Evolutionary conservation across 2,888 invertebrate genomes (phyloP), one percentile per base, ranked within the genome.

Genomic region (Tupiocoris notatus): DNA sequence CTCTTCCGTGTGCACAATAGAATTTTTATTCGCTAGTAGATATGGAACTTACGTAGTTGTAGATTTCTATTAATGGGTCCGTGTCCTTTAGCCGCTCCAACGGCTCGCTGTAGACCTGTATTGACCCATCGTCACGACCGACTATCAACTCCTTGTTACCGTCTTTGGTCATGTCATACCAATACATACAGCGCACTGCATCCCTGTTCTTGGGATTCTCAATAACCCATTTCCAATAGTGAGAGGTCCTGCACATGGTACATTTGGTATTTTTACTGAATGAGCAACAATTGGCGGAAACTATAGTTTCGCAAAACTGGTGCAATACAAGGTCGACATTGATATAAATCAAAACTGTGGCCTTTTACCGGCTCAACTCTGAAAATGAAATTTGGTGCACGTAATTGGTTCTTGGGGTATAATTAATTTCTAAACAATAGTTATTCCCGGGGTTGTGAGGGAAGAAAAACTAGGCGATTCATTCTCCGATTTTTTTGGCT

Each of bases 51-150:
- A 83, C 83, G 80, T 83, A 82, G 65, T 81, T 81, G 77, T 81
- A 83, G 74, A 81, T 80, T 73, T 82, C 80, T 22, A 81, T 78
- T 6, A 81, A 81, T n/a, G 81, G 80, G 39, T 80, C 79, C n/a
- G 80, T 77, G 54, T 81, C 81, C 24, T 85, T 85, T 77, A 84
- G 82, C 0, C 86, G 86, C 76, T 86, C 86, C 64, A 83, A 84
- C 23, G 87, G 85, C 58, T 88, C 82, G 21, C 88, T 86, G 80
- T 93, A 90, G 12, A 96, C 88, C 80, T 96, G 94, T 70, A 98
- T 87, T 56, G 90, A 89, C 9, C 98, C 98, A 85, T 97, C 96
- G 80, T 92, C 90, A 59, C 95, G 89, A 1, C 96, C 97, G 80
- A 96, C 90, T 20, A 92, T 85, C 70, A 96, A 87, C 78, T 95